phyloP scores from a whole-genome alignment of 2,113 vertebrate genomes.

The Rostratula benghalensis region DNA sequence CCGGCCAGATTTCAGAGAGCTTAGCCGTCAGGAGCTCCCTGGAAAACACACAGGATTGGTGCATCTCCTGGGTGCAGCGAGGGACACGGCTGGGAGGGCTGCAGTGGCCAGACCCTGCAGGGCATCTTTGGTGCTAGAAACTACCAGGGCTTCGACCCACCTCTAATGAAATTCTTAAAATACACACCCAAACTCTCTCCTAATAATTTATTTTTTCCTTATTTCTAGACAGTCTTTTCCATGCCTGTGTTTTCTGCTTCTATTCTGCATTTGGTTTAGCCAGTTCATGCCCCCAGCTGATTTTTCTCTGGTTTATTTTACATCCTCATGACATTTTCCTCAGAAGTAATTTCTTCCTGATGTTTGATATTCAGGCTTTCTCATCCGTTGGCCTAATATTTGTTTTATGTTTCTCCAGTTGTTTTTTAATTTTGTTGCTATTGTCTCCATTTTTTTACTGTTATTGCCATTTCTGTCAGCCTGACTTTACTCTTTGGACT shows the following conservation, averaged over 20 bases:
- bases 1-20: not conserved
- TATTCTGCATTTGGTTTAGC: not conserved
- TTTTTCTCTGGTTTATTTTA: not conserved
- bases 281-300: not conserved
- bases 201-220: not conserved
- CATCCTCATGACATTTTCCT: not conserved
- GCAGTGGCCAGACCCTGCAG: not conserved
- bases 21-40: not conserved
- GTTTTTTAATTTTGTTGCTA: not conserved
- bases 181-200: not conserved
- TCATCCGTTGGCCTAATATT: not conserved
- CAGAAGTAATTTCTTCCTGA: not conserved
- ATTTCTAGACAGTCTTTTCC: not conserved
- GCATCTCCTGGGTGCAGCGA: not conserved
- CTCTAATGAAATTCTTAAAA: not conserved
- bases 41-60: not conserved
- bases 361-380: not conserved
- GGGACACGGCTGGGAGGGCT: rapidly evolving
- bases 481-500: not conserved
- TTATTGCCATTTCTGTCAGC: not conserved
- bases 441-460: not conserved
- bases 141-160: not conserved
- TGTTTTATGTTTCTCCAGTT: not conserved
- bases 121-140: not conserved
- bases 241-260: not conserved